Conservation (phyloP, 2,888 invertebrate genomes). For the Endomychus coccineus region DNA sequence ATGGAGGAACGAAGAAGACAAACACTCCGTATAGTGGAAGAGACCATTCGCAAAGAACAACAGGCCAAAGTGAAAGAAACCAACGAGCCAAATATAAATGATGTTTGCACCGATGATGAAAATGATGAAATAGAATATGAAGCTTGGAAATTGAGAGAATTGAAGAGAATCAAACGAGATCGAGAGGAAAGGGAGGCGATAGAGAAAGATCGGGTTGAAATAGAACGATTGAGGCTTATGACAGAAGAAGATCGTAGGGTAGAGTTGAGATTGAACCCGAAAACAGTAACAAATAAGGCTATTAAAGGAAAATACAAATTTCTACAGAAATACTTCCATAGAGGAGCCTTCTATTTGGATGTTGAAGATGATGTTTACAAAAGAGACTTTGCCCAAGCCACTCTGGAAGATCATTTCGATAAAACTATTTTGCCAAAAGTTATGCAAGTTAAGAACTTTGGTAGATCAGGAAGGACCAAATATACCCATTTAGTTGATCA, state of each 20-base stretch:
- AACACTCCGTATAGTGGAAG: constrained; percentile 84
- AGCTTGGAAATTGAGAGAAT: constrained; percentile 94
- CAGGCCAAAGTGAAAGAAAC: constrained; percentile 56
- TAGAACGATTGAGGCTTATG: constrained; percentile 86
- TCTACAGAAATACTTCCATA: constrained; percentile 98
- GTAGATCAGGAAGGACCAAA: constrained; percentile 95
- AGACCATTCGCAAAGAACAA: constrained; percentile 77
- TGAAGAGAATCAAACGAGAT: constrained; percentile 93
- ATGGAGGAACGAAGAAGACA: constrained; percentile 85
- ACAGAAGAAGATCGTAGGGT: constrained; percentile 93
- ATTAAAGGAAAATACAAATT: constrained; percentile 98
- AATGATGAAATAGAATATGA: constrained; percentile 96
- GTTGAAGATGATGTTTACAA: constrained; percentile 67
- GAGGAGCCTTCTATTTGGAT: constrained; percentile 97
- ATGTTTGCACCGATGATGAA: constrained; percentile 90
- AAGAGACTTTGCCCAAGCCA: constrained; percentile 45
- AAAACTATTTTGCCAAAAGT: constrained; percentile 98
- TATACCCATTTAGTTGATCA: constrained; percentile 99
- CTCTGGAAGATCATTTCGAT: constrained; percentile 98
- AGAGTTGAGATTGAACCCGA: constrained; percentile 86
- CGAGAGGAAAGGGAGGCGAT: constrained; percentile 86
- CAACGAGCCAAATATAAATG: constrained; percentile 70
- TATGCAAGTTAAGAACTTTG: constrained; percentile 99
- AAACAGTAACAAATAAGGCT: constrained; percentile 86
- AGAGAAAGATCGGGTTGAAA: constrained; percentile 80